Conservation (phyloP, 2,113 vertebrate species). For the Saccopteryx bilineata region DNA sequence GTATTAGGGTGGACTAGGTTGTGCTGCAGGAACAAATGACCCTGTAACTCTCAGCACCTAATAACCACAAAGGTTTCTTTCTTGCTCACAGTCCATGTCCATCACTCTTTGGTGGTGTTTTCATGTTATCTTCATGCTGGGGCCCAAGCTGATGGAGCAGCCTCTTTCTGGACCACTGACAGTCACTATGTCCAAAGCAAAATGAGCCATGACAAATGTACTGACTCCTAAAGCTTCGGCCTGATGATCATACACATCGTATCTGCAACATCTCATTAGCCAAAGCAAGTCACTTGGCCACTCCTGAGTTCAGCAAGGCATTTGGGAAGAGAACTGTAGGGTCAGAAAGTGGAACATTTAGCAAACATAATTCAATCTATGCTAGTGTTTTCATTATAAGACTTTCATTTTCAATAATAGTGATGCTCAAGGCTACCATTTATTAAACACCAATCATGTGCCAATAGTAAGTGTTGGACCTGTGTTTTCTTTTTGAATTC, state of each 20-base stretch:
- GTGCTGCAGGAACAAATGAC: constrained; percentile 14
- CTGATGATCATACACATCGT: not conserved
- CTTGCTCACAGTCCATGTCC: not conserved
- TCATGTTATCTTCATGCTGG: not conserved
- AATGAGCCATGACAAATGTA: not conserved
- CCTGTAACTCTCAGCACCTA: not conserved
- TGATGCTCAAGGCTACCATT: not conserved
- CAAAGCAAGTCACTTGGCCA: not conserved
- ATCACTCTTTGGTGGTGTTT: not conserved
- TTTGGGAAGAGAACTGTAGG: not conserved
- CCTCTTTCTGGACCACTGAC: not conserved
- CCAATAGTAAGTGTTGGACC: not conserved
- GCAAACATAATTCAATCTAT: not conserved
- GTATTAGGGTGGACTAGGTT: not conserved
- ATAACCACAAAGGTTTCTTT: not conserved
- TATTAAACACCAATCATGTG: not conserved
- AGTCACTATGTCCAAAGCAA: not conserved
- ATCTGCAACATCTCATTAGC: not conserved
- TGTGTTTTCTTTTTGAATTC: not conserved
- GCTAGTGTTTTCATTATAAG: not conserved
- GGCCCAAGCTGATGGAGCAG: not conserved
- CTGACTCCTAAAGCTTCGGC: not conserved
- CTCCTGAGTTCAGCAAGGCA: not conserved
- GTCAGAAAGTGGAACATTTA: not conserved
- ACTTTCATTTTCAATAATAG: not conserved